Percentiles rank a stretch among this genome's conserved stretches.
These are phyloP conservation scores for Lagocephalus sceleratus DNA, from an alignment of 2,797 vertebrate genomes.

Conservation along the genomic window DNA sequence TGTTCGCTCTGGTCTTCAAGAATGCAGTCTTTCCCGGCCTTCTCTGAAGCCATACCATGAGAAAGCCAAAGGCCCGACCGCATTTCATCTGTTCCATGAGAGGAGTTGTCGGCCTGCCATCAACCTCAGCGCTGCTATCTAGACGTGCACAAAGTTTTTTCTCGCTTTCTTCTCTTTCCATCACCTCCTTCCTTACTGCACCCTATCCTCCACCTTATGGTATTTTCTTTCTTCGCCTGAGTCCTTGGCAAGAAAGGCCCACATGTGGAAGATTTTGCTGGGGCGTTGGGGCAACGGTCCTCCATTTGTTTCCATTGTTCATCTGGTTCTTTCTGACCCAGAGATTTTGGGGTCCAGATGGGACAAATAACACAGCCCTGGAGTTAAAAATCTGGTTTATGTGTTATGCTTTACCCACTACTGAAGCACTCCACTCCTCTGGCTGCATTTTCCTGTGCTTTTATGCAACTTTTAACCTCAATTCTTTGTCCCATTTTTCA, in stretches of 20 bases:
- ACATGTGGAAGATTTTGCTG: constrained; percentile 59
- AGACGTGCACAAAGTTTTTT: constrained; percentile 54
- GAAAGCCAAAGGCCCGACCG: constrained; percentile 51
- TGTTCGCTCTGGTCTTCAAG: neutral
- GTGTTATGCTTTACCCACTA: constrained; percentile 32
- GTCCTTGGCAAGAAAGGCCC: constrained; percentile 38
- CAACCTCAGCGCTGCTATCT: constrained; percentile 62
- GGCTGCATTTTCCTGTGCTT: constrained; percentile 12
- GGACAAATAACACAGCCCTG: constrained; percentile 22
- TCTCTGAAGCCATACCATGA: constrained; percentile 22
- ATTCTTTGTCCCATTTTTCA: constrained; percentile 34
- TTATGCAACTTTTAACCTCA: constrained; percentile 15
- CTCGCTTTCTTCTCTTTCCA: constrained; percentile 57
- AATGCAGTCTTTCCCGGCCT: no score
- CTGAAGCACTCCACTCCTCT: constrained; percentile 13
- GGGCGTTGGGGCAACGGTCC: constrained; percentile 33
- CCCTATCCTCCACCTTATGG: constrained; percentile 40
- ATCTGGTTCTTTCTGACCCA: constrained; percentile 47
- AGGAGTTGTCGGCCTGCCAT: constrained; percentile 57
- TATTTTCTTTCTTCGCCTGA: constrained; percentile 51
- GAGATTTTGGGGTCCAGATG: constrained; percentile 56
- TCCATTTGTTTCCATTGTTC: constrained; percentile 59
- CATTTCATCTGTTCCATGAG: constrained; percentile 62
- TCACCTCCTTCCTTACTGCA: constrained; percentile 45
- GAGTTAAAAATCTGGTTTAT: constrained; percentile 37